These are phyloP conservation scores for Panagrolaimus sp. DNA, from an alignment of 1,140 invertebrate species.

Conservation along the genomic window DNA sequence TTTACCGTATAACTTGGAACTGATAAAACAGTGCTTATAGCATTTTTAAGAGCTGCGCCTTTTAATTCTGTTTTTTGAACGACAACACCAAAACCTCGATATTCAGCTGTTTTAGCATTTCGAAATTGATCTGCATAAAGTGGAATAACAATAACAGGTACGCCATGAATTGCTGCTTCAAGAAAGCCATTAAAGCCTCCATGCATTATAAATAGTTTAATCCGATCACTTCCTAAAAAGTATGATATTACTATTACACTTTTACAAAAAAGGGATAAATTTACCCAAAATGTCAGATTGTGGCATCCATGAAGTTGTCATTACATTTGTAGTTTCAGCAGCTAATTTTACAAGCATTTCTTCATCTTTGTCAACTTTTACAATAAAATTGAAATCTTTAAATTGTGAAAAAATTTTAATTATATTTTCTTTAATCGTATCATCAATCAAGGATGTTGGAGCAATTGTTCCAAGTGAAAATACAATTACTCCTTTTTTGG, in stretches of 20 bases:
- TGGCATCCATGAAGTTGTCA: slow-evolving; percentile 29
- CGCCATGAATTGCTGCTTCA: slow-evolving; percentile 31
- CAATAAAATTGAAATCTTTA: slow-evolving; percentile 36
- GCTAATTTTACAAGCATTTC: neutral
- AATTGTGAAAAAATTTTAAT: slow-evolving; percentile 28
- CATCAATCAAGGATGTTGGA: slow-evolving; percentile 15
- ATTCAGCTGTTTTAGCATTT: slow-evolving; percentile 27
- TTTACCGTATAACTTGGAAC: neutral
- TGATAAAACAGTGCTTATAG: neutral
- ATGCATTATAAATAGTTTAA: slow-evolving; percentile 33
- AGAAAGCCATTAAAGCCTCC: slow-evolving; percentile 35
- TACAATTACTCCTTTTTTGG: slow-evolving; percentile 26
- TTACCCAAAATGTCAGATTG: slow-evolving; percentile 28
- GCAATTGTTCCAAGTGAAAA: slow-evolving; percentile 38
- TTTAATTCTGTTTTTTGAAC: slow-evolving; percentile 16
- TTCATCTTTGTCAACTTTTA: slow-evolving; percentile 32
- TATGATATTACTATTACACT: too few species aligned
- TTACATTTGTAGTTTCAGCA: slow-evolving; percentile 20
- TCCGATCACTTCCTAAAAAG: slow-evolving; percentile 28
- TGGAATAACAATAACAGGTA: slow-evolving; percentile 36
- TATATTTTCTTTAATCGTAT: slow-evolving; percentile 19
- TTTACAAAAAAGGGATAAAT: slow-evolving; percentile 38
- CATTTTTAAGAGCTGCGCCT: neutral
- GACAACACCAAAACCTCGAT: slow-evolving; percentile 21
- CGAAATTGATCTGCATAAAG: slow-evolving; percentile 32